Percentiles rank a stretch among this genome's conserved stretches.
These are phyloP conservation scores for Zosterops borbonicus DNA, from an alignment of 2,113 vertebrate species.

Conservation along the genomic window DNA sequence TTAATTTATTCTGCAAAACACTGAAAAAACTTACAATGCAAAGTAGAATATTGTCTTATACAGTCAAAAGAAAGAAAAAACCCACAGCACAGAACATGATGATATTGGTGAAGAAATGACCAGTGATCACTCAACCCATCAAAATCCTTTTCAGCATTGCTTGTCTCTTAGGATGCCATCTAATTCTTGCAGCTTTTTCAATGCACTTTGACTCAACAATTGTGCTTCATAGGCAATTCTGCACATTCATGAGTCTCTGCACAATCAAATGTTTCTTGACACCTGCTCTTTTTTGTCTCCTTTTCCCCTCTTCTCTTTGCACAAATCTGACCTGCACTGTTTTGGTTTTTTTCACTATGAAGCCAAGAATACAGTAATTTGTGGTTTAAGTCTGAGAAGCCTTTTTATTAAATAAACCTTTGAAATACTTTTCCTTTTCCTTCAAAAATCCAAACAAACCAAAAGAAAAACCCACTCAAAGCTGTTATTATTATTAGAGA, in stretches of 20 bases:
- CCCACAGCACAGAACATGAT: not conserved
- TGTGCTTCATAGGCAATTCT: not conserved
- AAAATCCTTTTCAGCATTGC: not conserved
- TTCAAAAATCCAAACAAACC: not conserved
- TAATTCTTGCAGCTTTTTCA: not conserved
- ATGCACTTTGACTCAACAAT: not conserved
- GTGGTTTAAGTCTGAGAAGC: not conserved
- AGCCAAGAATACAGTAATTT: not conserved
- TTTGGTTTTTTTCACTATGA: not conserved
- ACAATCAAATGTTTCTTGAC: slow-evolving; percentile 6
- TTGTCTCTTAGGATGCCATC: not conserved
- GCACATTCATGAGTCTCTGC: slow-evolving; percentile 14
- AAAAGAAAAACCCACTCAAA: not conserved
- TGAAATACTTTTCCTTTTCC: not conserved
- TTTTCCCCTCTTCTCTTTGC: too few relatives aligned
- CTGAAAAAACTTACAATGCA: not conserved
- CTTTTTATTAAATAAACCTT: not conserved
- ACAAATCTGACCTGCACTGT: not conserved
- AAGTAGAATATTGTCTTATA: not conserved
- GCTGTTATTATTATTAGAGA: not conserved
- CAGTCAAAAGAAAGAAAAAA: not conserved
- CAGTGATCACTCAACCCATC: not conserved
- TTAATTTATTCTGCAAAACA: not conserved
- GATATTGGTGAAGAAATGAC: not conserved
- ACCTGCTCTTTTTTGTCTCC: not conserved